Base-by-base conservation (phyloP, 1,140 invertebrate species). In the Meloidogyne floridensis region DNA sequence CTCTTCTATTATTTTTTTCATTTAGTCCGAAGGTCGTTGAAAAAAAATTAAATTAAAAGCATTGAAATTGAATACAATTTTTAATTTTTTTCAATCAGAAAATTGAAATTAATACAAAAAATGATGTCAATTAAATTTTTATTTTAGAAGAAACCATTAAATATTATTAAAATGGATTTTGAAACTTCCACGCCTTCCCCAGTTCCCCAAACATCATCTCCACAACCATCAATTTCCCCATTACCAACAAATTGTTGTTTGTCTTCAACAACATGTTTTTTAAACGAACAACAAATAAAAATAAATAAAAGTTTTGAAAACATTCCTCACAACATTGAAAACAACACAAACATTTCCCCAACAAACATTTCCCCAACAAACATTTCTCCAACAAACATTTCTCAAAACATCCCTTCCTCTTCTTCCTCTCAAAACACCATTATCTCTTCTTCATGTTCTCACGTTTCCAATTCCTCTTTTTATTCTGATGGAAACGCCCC, bases 21-120 rank as follows among this genome's bases (percentile, higher is more conserved):
- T 6, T 59, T 65, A 65, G n/a, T 65, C 59, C 15, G n/a, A 65
- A 65, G 59, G 59, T 65, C 15, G n/a, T 65, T 59, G 11, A 59
- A 59, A 59, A 59, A n/a, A 6, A 2, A 32, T 32, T 18, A n/a
- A n/a, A 47, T 47, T 47, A 47, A 65, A 59, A 15, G 59, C 59
- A 65, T n/a, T 65, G 59, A 65, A 65, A 65, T 65, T 65, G 15
- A 65, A 65, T 65, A 65, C 10, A n/a, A n/a, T 6, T n/a, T 65
- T 65, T 65, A 11, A 2, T 65, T 5, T 65, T 65, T 65, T 2
- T 65, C n/a, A n/a, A 4, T n/a, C 15, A 65, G 47, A 1, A 65
- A 65, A 65, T 65, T 65, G 59, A 65, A 65, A 65, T 65, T n/a
- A 65, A 65, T 65, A 65, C 59, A 65, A n/a, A 7, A n/a, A 65